Evolutionary conservation across 2,888 invertebrate genomes (phyloP), one percentile per base, ranked within the genome.

Genomic region (Volucella inflata): DNA sequence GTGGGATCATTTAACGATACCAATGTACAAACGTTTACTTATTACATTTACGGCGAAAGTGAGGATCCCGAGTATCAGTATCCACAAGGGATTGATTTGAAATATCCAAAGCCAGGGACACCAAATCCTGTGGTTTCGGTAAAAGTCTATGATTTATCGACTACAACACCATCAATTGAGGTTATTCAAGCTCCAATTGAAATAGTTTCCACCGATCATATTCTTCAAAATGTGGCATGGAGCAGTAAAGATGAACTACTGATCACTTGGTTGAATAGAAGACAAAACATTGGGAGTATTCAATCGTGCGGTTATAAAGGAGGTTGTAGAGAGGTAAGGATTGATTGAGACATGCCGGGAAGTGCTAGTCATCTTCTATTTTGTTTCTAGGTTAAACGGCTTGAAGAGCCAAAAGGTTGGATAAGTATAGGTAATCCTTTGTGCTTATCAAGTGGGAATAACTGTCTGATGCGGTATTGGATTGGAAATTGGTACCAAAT

Each of bases 261-360:
- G 1, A 95, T 96, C 0, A 94, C 96, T 6, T 98, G 98, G 96
- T 93, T 97, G 72, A 98, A 98, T 91, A 94, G 98, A 68, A 94
- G 96, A 30, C 98, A 99, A 91, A 98, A 95, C 90, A 89, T 94
- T 4, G 82, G 89, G 17, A 88, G 89, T 0, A 84, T 92, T 1
- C 91, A 91, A 71, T 87, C 87, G 55, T 92, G 92, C 83, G 88
- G 72, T 1, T 75, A 87, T 3, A 40, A 44, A 6, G 91, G 90
- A 1, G 67, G 10, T 2, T 92, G 92, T 42, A 72, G 3, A 0
- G 91, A 92, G 85, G 88, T 89, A 21, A 17, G 70, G 51, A 9
- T 30, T 8, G 21, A 46, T 53, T 38, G 36, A n/a, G n/a, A n/a
- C n/a, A n/a, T n/a, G n/a, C n/a, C n/a, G 9, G 50, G n/a, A 16